phyloP scores from a whole-genome alignment of 2,797 vertebrate genomes.

The Perodicticus potto region DNA sequence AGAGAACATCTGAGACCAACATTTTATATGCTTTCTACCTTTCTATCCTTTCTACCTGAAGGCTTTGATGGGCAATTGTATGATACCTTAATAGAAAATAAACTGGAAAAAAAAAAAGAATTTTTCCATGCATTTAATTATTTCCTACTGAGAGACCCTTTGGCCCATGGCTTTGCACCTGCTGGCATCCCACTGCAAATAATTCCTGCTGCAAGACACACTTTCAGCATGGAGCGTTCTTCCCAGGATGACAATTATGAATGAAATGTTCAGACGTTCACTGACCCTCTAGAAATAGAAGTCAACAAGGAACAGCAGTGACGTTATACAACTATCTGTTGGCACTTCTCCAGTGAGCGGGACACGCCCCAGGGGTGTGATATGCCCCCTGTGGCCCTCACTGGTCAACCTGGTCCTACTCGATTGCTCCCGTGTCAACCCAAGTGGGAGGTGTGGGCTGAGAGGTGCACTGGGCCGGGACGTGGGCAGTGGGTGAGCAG shows the following conservation, averaged over 20 bases:
- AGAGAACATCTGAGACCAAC: constrained; percentile 55
- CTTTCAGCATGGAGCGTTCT: rapidly evolving
- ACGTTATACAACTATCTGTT: background rate
- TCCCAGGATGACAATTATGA: background rate
- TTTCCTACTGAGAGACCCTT: constrained; percentile 1
- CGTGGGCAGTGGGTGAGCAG: background rate
- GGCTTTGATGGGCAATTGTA: constrained; percentile 49
- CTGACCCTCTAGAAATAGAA: background rate
- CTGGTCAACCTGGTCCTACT: background rate
- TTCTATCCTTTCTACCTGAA: constrained; percentile 68
- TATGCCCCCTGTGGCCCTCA: rapidly evolving
- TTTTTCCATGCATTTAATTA: constrained; percentile 50
- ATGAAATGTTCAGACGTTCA: background rate
- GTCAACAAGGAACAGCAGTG: background rate
- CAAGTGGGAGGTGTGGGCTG: background rate
- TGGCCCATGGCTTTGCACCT: constrained; percentile 56
- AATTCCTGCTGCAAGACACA: constrained; percentile 42
- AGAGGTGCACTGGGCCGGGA: background rate
- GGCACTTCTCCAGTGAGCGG: background rate
- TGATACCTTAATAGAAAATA: constrained; percentile 50
- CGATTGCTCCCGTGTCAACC: background rate
- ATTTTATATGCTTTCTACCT: constrained; percentile 66
- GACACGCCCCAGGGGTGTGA: rapidly evolving
- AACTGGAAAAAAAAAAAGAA: constrained; percentile 61
- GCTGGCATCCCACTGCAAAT: background rate